Evolutionary conservation across 2,888 invertebrate genomes (phyloP).

Genomic region (Leucoma salicis): DNA sequence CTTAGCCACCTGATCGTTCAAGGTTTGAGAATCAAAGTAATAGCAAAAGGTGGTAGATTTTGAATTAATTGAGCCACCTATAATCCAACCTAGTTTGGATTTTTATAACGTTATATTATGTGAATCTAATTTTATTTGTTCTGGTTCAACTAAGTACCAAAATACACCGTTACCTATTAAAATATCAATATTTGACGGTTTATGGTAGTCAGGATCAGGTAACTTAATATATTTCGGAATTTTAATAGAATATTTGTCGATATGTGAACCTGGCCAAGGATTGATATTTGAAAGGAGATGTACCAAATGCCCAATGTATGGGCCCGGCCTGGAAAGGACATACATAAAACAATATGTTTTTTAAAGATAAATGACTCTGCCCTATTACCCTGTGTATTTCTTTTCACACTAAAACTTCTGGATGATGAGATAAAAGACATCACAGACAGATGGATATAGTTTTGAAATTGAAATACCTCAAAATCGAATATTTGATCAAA

Average conservation of each 20-base stretch:
- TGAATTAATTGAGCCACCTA: neutral
- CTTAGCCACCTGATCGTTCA: neutral
- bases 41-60: neutral
- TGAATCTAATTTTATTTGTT: neutral
- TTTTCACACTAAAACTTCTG: no score
- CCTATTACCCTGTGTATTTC: no score
- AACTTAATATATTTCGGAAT: constrained; percentile 1
- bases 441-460: no score
- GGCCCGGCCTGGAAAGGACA: no score
- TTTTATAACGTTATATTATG: constrained; percentile 1
- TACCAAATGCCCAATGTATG: no score
- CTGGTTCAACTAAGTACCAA: constrained; percentile 1
- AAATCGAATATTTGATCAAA: no score
- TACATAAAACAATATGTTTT: no score
- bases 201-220: neutral
- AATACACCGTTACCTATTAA: constrained; percentile 1
- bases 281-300: no score
- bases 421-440: no score
- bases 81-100: constrained; percentile 1
- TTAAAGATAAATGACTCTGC: no score
- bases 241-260: neutral
- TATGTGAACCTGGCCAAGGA: neutral
- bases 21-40: neutral
- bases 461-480: no score
- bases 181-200: neutral